Evolutionary conservation across 2,113 vertebrate species (phyloP), one percentile per base, ranked within the genome.

Genomic region (Eretmochelys imbricata): DNA sequence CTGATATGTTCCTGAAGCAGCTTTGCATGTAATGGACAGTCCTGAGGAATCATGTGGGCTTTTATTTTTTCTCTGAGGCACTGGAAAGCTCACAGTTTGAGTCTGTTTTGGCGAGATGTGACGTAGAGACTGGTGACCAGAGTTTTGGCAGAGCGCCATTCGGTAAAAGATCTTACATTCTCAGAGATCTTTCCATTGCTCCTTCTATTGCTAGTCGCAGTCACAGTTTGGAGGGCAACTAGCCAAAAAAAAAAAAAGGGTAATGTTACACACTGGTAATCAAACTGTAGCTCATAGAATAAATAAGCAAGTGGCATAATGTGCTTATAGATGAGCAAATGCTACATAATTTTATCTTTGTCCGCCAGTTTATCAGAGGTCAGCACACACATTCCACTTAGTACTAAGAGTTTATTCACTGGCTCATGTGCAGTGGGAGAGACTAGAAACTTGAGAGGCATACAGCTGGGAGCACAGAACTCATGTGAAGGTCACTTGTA

Each of bases 101-200:
- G 89, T 94, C 96, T 96, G 91, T 97, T 98, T 97, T 97, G 97
- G 97, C 22, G n/a, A 97, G 95, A 95, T 96, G 92, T 75, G 96
- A 97, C 89, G 95, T 82, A 89, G 93, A 96, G 96, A 92, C 29
- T 92, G 87, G 96, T 97, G 97, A 97, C 96, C 96, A 94, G 96
- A 95, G 95, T 91, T 92, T 92, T 98, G 97, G 97, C 98, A 95
- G 92, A 91, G 88, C 86, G 97, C 97, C 98, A 97, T 76, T 27
- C 97, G 91, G 97, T 98, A 98, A 96, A 96, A 98, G 98, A 97
- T 98, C 96, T 96, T 94, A 83, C 97, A 95, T 98, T 97, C 97
- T 97, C 96, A 11, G 95, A 97, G 97, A 97, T 98, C 98, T 98
- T 98, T 98, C 97, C 98, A 95, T 96, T 98, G 95, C 97, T 98